Evolutionary conservation across 2,797 vertebrate species (phyloP), one percentile per base, ranked within the genome.

Genomic region (Chromobotia macracanthus): DNA sequence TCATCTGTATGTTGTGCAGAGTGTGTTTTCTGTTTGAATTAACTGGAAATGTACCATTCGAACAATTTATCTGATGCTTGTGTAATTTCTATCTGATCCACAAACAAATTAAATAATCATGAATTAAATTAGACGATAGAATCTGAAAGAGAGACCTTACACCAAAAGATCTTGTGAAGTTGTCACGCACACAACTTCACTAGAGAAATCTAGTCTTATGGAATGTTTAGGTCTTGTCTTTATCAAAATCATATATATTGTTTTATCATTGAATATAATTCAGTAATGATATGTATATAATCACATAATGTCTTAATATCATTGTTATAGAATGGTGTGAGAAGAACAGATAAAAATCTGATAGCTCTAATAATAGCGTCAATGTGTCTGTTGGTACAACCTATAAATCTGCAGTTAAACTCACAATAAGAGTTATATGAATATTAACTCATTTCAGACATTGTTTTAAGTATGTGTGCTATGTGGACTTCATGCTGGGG

Each of bases 401-500:
- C 11, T 56, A 21, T 56, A 10, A 56, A 60, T 2, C 5, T 60
- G 56, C 56, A 15, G 56, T 11, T 56, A 44, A 67, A 56, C 56
- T 28, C 64, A 58, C 55, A 58, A 67, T 67, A 58, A 46, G 18
- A 58, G 16, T 19, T 68, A 28, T 15, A 41, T 23, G 23, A 48
- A 60, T 28, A 64, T 64, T 63, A 75, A 13, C 70, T 64, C 25
- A 82, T 82, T 60, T 46, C 16, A 75, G 46, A 23, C 31, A 25
- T n/a, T 35, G 31, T 38, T 35, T 4, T 12, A 2, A 48, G 13
- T 19, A 61, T 75, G 25, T 67, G 72, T 66, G 64, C 71, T 55
- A 58, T 51, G 19, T 53, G 21, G 56, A 46, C 16, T 77, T 72
- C 72, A 77, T 77, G 21, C 85, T 28, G 18, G 66, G 71, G 64